phyloP scores from a whole-genome alignment of 2,113 vertebrate species.

The Amia ocellicauda region DNA sequence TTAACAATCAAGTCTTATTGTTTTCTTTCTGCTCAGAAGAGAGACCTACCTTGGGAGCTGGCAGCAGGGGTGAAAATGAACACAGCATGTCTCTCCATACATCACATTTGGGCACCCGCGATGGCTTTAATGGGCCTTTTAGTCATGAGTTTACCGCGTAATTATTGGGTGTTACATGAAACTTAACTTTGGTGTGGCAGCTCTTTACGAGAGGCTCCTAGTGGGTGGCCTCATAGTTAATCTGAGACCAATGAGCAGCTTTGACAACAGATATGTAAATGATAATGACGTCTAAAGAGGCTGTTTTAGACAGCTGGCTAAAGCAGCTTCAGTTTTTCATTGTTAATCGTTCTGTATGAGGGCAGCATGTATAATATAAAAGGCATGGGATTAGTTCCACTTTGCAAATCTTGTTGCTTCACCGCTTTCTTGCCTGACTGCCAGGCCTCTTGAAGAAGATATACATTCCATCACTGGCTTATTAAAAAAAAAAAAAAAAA shows the following conservation, averaged over 20 bases:
- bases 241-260: slow-evolving; percentile 61
- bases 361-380: slow-evolving; percentile 28
- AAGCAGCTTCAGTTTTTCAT: slow-evolving; percentile 27
- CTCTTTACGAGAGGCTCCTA: slow-evolving; percentile 62
- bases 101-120: slow-evolving; percentile 64
- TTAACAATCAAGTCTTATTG: too few species aligned
- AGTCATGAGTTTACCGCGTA: slow-evolving; percentile 75
- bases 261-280: slow-evolving; percentile 65
- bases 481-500: slow-evolving; percentile 25
- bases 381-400: slow-evolving; percentile 50
- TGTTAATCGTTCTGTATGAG: slow-evolving; percentile 28
- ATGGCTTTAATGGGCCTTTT: slow-evolving; percentile 77
- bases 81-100: too few species aligned
- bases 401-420: slow-evolving; percentile 50
- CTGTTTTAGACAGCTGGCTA: slow-evolving; percentile 49
- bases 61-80: slow-evolving; percentile 71
- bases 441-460: slow-evolving; percentile 40
- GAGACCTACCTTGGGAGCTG: slow-evolving; percentile 53
- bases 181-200: slow-evolving; percentile 58
- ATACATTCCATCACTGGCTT: slow-evolving; percentile 35
- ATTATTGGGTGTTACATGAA: slow-evolving; percentile 69
- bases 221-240: slow-evolving; percentile 74
- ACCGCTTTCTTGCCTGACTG: slow-evolving; percentile 29
- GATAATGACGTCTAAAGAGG: slow-evolving; percentile 37
- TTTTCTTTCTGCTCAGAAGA: background rate